Evolutionary conservation across 2,888 invertebrate species (phyloP).

Genomic region (Stenurella melanura): DNA sequence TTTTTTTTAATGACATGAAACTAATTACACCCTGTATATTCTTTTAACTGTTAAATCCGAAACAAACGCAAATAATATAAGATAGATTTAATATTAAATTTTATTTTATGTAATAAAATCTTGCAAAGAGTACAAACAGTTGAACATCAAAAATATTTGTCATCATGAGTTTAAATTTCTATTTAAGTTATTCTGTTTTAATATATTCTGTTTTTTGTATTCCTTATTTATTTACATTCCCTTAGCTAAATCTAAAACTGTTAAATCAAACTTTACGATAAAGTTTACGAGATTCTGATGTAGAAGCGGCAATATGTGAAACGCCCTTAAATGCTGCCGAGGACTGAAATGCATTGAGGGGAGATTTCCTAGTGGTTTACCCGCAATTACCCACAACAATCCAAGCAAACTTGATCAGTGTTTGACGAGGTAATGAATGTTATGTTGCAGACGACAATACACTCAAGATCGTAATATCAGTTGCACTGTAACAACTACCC

Average conservation of each 20-base stretch:
- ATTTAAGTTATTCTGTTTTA: too few species aligned
- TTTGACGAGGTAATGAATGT: conserved; percentile 40
- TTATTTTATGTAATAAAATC: too few species aligned
- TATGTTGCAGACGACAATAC: conserved; percentile 29
- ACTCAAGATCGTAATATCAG: conserved; percentile 34
- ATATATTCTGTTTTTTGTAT: neutral
- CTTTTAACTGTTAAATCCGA: too few species aligned
- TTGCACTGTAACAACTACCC: conserved; percentile 21
- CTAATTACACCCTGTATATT: too few species aligned
- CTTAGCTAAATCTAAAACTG: neutral
- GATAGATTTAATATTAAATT: too few species aligned
- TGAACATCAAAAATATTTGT: too few species aligned
- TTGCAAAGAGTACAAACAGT: too few species aligned
- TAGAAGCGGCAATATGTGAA: neutral
- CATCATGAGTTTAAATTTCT: too few species aligned
- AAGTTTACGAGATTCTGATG: neutral
- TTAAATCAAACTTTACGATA: neutral
- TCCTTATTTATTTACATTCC: neutral
- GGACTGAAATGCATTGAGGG: conserved; percentile 29
- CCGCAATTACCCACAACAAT: conserved; percentile 51
- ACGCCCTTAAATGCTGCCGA: neutral
- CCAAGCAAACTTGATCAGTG: conserved; percentile 40
- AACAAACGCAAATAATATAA: too few species aligned
- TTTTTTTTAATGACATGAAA: too few species aligned
- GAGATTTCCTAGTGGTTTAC: conserved; percentile 41